Base-by-base conservation (phyloP, 2,888 invertebrate species). In the Drosophila mimetica region DNA sequence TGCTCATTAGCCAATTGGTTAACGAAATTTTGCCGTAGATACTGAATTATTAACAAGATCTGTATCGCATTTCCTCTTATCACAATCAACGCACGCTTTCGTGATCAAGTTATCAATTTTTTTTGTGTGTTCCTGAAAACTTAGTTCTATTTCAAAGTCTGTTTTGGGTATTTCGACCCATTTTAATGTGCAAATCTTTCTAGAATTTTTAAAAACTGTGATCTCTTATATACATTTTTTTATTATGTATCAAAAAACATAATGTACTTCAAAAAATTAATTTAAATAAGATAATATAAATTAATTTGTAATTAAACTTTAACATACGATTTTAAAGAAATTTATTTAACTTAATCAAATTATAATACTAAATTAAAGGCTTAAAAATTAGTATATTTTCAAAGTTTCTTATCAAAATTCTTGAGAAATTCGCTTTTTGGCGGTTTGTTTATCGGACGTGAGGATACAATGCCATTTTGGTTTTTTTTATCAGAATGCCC, bases 1-100 rank as follows among this genome's bases (percentile, higher is more conserved):
- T 63, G n/a, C 36, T 72, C 77, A 78, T 78, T 79, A 74, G 44
- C 39, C 74, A 78, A 79, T 69, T 77, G 61, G 58, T 60, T 50
- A 58, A 58, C 63, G 51, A 57, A 46, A 25, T 32, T 20, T 22
- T 8, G 9, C 42, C 36, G 50, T 48, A 32, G 51, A 67, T 70
- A 70, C 70, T 57, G 44, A 61, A 47, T 41, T 55, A 54, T 48
- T 48, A 67, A 60, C 44, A 39, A 67, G 73, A 73, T 78, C 54
- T 59, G 55, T 77, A 78, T 77, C 79, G 39, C 28, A 11, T 9
- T 4, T 13, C 9, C 2, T n/a, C 4, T 20, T 47, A 47, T 57
- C 55, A 28, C 36, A 37, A 48, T 57, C 18, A 54, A 34, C 14
- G 30, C 9, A 16, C 14, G 2, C 32, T 13, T n/a, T 28, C 6